phyloP scores from a whole-genome alignment of 64 coral and sea anemone species.

The Montipora capricornis region DNA sequence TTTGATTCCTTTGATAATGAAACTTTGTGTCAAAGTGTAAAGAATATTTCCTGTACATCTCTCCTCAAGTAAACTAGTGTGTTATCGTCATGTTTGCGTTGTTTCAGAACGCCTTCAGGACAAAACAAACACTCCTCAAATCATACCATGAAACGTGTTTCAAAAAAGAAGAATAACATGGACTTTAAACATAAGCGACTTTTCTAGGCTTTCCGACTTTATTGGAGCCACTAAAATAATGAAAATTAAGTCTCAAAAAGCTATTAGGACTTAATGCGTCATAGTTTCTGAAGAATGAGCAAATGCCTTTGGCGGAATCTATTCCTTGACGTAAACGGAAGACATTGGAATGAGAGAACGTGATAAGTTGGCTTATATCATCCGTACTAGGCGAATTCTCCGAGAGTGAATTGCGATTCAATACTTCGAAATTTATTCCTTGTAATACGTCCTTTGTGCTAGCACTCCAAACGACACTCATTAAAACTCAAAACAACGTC shows the following conservation, averaged over 20 bases:
- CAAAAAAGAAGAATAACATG: background rate
- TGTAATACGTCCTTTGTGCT: no score
- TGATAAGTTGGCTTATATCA: no score
- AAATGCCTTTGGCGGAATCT: background rate
- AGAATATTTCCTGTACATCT: background rate
- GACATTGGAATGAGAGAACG: background rate
- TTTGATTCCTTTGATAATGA: background rate
- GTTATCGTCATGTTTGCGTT: background rate
- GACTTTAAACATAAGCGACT: background rate
- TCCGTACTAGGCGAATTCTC: no score
- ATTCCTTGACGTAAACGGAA: slow-evolving; percentile 25
- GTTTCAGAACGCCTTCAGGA: background rate
- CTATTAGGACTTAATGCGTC: background rate
- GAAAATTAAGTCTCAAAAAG: background rate
- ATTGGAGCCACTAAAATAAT: background rate
- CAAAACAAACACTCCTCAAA: background rate
- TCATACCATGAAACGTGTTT: background rate
- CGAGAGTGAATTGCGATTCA: no score
- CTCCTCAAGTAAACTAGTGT: background rate
- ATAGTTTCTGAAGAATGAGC: background rate
- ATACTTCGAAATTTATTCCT: no score
- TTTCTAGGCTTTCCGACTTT: background rate
- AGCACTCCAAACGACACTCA: no score
- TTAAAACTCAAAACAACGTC: no score
- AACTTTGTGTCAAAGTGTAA: background rate